Evolutionary conservation across 1,140 invertebrate genomes (phyloP).

Genomic region (Apis dorsata): DNA sequence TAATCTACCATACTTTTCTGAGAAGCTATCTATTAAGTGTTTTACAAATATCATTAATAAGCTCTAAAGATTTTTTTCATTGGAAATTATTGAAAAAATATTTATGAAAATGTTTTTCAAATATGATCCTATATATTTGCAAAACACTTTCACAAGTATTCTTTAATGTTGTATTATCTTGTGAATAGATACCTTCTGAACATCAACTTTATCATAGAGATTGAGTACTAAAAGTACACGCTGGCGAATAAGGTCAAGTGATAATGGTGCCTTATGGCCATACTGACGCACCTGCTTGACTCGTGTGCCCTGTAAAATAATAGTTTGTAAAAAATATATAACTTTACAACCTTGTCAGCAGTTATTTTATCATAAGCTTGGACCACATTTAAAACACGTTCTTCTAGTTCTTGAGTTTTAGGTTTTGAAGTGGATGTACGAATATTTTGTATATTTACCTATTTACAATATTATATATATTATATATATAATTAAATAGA

Average conservation of each 20-base stretch:
- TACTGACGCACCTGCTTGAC: slow-evolving; percentile 84
- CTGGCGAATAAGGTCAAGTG: slow-evolving; percentile 90
- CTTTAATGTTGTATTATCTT: slow-evolving; percentile 32
- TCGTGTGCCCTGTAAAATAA: slow-evolving; percentile 85
- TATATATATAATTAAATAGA: slow-evolving; percentile 2
- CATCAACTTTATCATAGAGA: slow-evolving; percentile 97
- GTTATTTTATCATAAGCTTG: slow-evolving; percentile 89
- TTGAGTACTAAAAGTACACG: slow-evolving; percentile 95
- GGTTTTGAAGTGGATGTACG: slow-evolving; percentile 39
- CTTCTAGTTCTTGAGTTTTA: slow-evolving; percentile 82
- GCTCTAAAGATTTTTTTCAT: neutral
- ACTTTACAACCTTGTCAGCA: slow-evolving; percentile 85
- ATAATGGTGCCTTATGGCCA: slow-evolving; percentile 86
- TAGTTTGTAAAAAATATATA: slow-evolving; percentile 74
- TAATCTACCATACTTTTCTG: slow-evolving; percentile 37
- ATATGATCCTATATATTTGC: neutral
- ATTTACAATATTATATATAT: slow-evolving; percentile 44
- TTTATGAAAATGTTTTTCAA: too few species aligned
- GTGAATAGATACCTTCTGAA: slow-evolving; percentile 88
- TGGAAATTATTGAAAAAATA: neutral
- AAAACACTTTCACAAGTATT: slow-evolving; percentile 38
- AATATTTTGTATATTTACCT: slow-evolving; percentile 52
- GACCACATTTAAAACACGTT: slow-evolving; percentile 89
- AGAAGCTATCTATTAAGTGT: slow-evolving; percentile 50
- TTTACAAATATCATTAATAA: slow-evolving; percentile 21